These are phyloP conservation scores for Globodera ellingtonae DNA, from an alignment of 1,140 invertebrate genomes.

Conservation along the genomic window DNA sequence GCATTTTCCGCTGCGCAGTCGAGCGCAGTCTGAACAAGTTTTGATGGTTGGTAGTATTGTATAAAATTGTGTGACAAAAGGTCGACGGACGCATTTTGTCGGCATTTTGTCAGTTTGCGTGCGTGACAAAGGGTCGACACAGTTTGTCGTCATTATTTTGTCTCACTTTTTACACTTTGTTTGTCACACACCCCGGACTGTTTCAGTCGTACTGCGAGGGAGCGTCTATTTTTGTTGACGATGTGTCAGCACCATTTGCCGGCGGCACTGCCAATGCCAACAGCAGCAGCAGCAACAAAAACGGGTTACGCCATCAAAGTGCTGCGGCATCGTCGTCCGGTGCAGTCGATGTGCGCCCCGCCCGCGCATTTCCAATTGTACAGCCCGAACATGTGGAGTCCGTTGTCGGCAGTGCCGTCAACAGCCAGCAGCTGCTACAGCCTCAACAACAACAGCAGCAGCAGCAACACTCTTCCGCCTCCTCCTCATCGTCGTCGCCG, in stretches of 20 bases:
- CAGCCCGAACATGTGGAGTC: neutral
- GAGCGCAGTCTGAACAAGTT: constrained; percentile 34
- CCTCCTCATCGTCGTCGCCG: constrained; percentile 14
- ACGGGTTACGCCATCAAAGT: neutral
- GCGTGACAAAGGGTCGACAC: neutral
- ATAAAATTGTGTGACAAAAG: neutral
- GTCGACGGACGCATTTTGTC: neutral
- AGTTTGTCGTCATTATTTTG: constrained; percentile 3
- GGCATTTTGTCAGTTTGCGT: too few species aligned
- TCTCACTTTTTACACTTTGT: neutral
- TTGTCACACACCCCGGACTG: too few species aligned
- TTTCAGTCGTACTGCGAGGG: neutral
- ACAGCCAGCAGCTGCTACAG: constrained; percentile 6
- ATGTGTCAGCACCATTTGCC: neutral
- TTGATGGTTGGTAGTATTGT: constrained; percentile 40
- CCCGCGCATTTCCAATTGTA: neutral
- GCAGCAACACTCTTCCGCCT: neutral
- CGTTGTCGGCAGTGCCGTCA: neutral
- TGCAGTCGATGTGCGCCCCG: neutral
- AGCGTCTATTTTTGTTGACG: neutral
- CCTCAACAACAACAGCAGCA: constrained; percentile 33
- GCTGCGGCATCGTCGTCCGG: neutral
- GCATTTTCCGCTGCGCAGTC: constrained; percentile 55
- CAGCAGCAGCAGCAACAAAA: neutral
- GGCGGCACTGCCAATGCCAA: neutral